Conservation (phyloP, 2,888 invertebrate genomes). For the Drosophila rellima region DNA sequence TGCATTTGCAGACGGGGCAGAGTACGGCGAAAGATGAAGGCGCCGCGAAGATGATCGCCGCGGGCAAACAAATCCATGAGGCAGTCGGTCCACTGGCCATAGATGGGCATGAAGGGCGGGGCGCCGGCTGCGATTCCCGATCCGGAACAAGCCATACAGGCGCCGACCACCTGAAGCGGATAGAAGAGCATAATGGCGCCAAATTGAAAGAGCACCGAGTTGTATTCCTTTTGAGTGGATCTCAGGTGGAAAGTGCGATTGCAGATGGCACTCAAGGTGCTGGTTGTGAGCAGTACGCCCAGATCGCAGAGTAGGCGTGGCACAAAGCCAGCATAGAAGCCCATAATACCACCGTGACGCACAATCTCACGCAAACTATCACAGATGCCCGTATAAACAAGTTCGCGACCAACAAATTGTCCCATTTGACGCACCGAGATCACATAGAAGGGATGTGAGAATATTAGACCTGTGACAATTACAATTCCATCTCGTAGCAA, state of each 20-base stretch:
- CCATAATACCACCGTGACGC: slow-evolving; percentile 20
- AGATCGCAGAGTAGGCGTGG: slow-evolving; percentile 54
- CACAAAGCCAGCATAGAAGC: slow-evolving; percentile 57
- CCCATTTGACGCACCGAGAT: slow-evolving; percentile 64
- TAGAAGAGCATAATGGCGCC: slow-evolving; percentile 37
- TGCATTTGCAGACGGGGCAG: slow-evolving; percentile 38
- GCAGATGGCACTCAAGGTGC: slow-evolving; percentile 21
- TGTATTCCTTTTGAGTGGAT: slow-evolving; percentile 26
- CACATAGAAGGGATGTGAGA: slow-evolving; percentile 65
- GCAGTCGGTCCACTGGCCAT: slow-evolving; percentile 61
- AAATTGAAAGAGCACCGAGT: slow-evolving; percentile 47
- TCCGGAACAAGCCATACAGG: slow-evolving; percentile 65
- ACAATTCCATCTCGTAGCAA: slow-evolving; percentile 36
- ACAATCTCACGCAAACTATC: slow-evolving; percentile 25
- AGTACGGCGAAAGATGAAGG: slow-evolving; percentile 52
- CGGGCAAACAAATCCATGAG: slow-evolving; percentile 50
- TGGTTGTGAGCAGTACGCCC: slow-evolving; percentile 46
- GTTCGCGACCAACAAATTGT: slow-evolving; percentile 61
- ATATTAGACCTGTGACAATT: slow-evolving; percentile 35
- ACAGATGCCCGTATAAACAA: slow-evolving; percentile 25
- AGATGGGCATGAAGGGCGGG: slow-evolving; percentile 67
- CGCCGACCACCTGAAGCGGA: slow-evolving; percentile 54
- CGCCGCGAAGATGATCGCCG: slow-evolving; percentile 59
- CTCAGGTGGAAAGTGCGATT: slow-evolving; percentile 6
- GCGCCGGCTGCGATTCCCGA: slow-evolving; percentile 55